Evolutionary conservation across 2,113 vertebrate species (phyloP).

Genomic region (Propithecus coquereli): DNA sequence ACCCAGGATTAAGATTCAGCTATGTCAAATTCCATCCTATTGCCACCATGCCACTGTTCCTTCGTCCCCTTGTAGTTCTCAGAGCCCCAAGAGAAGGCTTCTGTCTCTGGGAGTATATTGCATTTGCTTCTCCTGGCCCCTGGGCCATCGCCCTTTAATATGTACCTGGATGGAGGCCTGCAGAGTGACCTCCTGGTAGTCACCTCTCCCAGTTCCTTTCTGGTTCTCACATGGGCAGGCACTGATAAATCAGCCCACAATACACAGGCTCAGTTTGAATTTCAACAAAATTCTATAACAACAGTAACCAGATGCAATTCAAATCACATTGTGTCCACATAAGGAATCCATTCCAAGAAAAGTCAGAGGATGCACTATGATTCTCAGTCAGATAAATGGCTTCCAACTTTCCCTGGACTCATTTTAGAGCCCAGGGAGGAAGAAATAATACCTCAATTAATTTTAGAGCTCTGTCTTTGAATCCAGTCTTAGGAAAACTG

Average conservation of each 20-base stretch:
- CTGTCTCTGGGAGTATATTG: not conserved
- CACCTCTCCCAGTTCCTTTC: not conserved
- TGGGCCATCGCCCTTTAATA: not conserved
- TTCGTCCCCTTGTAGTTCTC: not conserved
- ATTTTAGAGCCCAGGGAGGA: slow-evolving; percentile 4
- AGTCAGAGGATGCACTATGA: slow-evolving; percentile 45
- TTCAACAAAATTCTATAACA: slow-evolving; percentile 61
- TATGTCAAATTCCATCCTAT: too few species aligned
- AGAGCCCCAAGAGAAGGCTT: not conserved
- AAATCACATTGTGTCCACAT: slow-evolving; percentile 50
- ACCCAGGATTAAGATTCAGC: not conserved
- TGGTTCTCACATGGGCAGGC: not conserved
- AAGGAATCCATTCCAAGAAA: slow-evolving; percentile 62
- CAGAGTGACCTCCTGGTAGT: not conserved
- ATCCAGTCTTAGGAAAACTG: not conserved
- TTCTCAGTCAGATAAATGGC: slow-evolving; percentile 42
- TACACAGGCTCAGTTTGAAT: slow-evolving; percentile 12
- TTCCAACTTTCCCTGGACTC: slow-evolving; percentile 14
- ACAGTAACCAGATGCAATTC: slow-evolving; percentile 70
- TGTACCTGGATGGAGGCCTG: not conserved
- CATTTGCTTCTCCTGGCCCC: not conserved
- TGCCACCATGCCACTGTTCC: not conserved
- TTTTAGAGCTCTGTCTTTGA: slow-evolving; percentile 22
- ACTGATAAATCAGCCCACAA: slow-evolving; percentile 24
- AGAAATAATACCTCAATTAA: slow-evolving; percentile 40